phyloP scores from a whole-genome alignment of 2,113 vertebrate genomes.

The Psittacus erithacus region DNA sequence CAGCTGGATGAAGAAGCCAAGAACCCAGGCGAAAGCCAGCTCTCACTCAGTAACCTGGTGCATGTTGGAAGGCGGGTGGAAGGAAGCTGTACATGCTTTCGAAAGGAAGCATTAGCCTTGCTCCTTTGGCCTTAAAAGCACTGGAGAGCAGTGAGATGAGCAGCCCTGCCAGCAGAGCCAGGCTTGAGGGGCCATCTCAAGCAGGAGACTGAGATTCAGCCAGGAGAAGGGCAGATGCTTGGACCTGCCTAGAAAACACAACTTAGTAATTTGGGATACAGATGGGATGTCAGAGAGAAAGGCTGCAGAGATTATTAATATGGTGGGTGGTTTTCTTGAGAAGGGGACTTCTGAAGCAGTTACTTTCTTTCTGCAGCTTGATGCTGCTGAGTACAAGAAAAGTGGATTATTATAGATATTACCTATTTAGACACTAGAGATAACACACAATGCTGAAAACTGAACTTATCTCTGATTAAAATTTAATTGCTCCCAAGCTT shows the following conservation, averaged over 20 bases:
- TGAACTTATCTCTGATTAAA: conserved; percentile 62
- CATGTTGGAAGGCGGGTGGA: not conserved
- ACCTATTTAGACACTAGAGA: conserved; percentile 37
- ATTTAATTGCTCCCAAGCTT: conserved; percentile 69
- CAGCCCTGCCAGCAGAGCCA: not conserved
- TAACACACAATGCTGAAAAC: conserved; percentile 40
- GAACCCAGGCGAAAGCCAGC: not conserved
- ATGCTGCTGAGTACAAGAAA: not conserved
- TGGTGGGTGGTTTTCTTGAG: not conserved
- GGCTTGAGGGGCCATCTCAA: rapidly evolving
- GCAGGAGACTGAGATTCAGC: not conserved
- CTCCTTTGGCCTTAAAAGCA: not conserved
- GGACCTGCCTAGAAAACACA: not conserved
- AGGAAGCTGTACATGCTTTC: not conserved
- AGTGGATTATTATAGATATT: conserved; percentile 6
- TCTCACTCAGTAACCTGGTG: rapidly evolving
- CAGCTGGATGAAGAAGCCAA: not conserved
- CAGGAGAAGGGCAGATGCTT: not conserved
- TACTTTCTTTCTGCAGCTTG: not conserved
- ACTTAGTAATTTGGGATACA: not conserved
- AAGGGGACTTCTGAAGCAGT: not conserved
- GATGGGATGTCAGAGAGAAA: not conserved
- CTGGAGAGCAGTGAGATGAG: not conserved
- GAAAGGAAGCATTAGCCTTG: not conserved
- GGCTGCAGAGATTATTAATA: not conserved